phyloP scores from a whole-genome alignment of 2,113 vertebrate species.

The Ameiurus melas region DNA sequence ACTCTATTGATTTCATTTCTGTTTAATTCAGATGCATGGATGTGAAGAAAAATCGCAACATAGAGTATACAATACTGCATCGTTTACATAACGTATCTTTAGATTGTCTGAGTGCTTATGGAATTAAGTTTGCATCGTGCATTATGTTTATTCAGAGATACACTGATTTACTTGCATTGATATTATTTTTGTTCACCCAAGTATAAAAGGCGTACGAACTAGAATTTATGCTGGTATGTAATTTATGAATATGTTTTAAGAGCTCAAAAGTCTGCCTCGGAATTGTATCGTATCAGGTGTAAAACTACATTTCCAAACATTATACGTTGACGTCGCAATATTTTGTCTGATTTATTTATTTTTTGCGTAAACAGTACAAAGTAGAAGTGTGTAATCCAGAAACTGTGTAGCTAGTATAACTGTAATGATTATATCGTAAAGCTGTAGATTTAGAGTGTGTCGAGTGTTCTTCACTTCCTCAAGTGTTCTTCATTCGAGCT shows the following conservation, averaged over 20 bases:
- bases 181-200: not conserved
- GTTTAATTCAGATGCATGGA: not conserved
- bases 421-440: not conserved
- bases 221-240: not conserved
- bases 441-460: not conserved
- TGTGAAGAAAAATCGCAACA: too few relatives aligned
- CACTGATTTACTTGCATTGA: not conserved
- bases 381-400: not conserved
- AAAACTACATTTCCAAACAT: not conserved
- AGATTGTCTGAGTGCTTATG: not conserved
- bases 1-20: conserved; percentile 26
- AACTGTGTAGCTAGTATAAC: too few relatives aligned
- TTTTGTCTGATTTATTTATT: not conserved
- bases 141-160: not conserved
- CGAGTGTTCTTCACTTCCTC: not conserved
- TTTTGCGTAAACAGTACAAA: not conserved
- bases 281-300: not conserved
- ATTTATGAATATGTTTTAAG: not conserved
- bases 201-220: not conserved
- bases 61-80: too few relatives aligned
- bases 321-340: not conserved
- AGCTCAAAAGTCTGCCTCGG: not conserved
- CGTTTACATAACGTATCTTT: not conserved
- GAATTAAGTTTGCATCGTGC: not conserved
- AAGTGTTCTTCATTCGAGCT: conserved; percentile 1